Percentiles rank a stretch among this genome's conserved stretches.
Evolutionary conservation across 2,888 invertebrate species (phyloP).

Genomic region (Cheilosia vernalis): DNA sequence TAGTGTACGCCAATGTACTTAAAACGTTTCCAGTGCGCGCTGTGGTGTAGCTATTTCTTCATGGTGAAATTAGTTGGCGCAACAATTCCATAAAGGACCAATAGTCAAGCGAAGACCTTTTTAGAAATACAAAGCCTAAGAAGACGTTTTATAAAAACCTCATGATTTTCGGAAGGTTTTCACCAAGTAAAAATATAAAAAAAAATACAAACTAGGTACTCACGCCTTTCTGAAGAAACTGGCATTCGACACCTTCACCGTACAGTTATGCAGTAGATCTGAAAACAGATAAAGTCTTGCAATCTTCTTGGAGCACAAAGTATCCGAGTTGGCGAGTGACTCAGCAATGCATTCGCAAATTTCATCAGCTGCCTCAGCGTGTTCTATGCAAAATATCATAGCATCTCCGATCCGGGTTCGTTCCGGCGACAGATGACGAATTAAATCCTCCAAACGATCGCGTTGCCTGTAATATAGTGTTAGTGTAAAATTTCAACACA

Average conservation of each 20-base stretch:
- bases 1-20: no score
- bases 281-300: conserved; percentile 97
- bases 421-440: conserved; percentile 93
- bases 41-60: no score
- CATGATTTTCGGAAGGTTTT: no score
- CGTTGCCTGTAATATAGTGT: conserved; percentile 88
- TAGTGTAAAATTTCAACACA: background rate
- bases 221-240: conserved; percentile 95
- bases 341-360: conserved; percentile 96
- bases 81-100: no score
- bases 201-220: no score
- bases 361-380: conserved; percentile 98
- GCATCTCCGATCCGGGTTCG: conserved; percentile 93
- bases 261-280: conserved; percentile 98
- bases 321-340: conserved; percentile 90
- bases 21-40: no score
- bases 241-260: conserved; percentile 97
- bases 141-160: no score
- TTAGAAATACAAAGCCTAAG: no score
- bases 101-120: no score
- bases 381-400: conserved; percentile 99
- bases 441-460: conserved; percentile 95
- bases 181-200: no score
- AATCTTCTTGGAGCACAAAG: conserved; percentile 93
- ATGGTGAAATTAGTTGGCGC: no score